These are phyloP conservation scores for Gandaritis pyraliata DNA, from an alignment of 2,888 invertebrate genomes.

Conservation along the genomic window DNA sequence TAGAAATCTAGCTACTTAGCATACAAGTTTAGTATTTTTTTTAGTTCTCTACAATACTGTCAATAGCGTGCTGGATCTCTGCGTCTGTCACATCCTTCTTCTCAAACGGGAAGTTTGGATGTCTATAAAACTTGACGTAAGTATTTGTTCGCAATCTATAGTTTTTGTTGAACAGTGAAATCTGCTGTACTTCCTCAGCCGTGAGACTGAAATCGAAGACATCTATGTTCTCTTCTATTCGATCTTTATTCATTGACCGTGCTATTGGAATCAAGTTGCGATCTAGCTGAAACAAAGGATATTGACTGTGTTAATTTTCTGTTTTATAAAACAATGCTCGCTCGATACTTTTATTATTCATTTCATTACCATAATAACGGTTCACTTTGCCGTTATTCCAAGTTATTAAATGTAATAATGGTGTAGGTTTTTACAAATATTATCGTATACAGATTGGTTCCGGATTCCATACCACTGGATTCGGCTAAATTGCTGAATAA, in stretches of 20 bases:
- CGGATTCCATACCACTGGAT: neutral
- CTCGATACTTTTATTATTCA: slow-evolving; percentile 16
- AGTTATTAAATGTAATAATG: neutral
- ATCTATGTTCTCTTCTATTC: slow-evolving; percentile 83
- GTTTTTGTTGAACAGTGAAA: slow-evolving; percentile 80
- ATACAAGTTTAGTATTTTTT: neutral
- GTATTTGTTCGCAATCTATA: slow-evolving; percentile 66
- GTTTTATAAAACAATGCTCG: slow-evolving; percentile 3
- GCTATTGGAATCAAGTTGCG: slow-evolving; percentile 84
- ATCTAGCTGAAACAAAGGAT: slow-evolving; percentile 71
- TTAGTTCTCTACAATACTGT: slow-evolving; percentile 37
- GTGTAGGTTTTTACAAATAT: slow-evolving; percentile 1
- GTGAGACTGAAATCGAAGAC: slow-evolving; percentile 83
- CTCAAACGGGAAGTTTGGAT: slow-evolving; percentile 73
- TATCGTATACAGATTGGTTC: neutral
- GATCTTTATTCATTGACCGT: slow-evolving; percentile 82
- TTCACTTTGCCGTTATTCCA: slow-evolving; percentile 15
- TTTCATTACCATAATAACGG: slow-evolving; percentile 19
- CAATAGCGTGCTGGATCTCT: slow-evolving; percentile 65
- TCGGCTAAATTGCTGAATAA: no score
- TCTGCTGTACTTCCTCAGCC: slow-evolving; percentile 74
- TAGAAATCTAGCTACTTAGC: no score
- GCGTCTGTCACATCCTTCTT: slow-evolving; percentile 65
- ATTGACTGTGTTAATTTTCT: slow-evolving; percentile 16
- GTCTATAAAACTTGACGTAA: slow-evolving; percentile 65